A percentile compares a stretch with the other conserved stretches of the same genome.
Evolutionary conservation across 1,140 invertebrate genomes (phyloP).

Genomic region (Tetraneura akinire): DNA sequence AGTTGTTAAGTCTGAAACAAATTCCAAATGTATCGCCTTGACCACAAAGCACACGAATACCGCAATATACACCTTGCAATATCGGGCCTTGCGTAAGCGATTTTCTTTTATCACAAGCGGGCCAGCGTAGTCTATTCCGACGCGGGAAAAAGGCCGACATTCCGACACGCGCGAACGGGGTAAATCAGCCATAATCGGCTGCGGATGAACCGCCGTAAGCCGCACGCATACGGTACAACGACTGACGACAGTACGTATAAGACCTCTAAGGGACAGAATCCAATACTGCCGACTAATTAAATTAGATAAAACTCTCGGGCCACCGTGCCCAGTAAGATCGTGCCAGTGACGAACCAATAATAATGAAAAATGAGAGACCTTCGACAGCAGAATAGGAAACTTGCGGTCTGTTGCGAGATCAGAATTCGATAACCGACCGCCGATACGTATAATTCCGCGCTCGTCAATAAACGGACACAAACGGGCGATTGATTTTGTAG

Average conservation of each 20-base stretch:
- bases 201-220: background rate
- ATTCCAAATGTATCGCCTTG: conserved; percentile 60
- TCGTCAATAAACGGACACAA: too few species aligned
- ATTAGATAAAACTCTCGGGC: too few species aligned
- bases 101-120: background rate
- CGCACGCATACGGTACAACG: background rate
- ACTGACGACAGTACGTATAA: background rate
- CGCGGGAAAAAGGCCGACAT: background rate
- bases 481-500: too few species aligned
- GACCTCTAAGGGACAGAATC: background rate
- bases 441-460: too few species aligned
- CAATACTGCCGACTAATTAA: conserved; percentile 19
- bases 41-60: conserved; percentile 60
- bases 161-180: background rate
- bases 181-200: conserved; percentile 17
- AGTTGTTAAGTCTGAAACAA: conserved; percentile 58
- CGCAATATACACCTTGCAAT: conserved; percentile 56
- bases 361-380: too few species aligned
- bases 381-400: too few species aligned
- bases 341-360: too few species aligned
- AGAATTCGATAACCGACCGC: too few species aligned
- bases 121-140: conserved; percentile 55
- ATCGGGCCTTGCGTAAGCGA: background rate
- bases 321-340: too few species aligned
- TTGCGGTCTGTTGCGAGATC: too few species aligned